Base-by-base conservation (phyloP, 1,140 invertebrate genomes). In the Zaprionus vittiger region DNA sequence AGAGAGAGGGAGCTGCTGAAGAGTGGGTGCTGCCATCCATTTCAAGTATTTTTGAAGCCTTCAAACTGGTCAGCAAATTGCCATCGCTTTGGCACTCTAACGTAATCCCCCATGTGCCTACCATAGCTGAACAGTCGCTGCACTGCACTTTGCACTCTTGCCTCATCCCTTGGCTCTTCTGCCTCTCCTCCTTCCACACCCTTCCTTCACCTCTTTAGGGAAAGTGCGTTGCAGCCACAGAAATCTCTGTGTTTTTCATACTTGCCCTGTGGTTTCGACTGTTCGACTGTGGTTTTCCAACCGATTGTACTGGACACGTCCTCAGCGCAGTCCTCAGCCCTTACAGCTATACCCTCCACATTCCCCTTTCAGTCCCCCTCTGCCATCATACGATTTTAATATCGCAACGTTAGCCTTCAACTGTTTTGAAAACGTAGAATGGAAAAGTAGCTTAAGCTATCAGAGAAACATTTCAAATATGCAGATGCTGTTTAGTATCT, bases 161-260 rank as follows among this genome's bases (percentile, higher is more conserved):
- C 14, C 54, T 15, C 20, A 17, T 4, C 47, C 20, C 47, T 22
- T 20, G 0, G 7, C 11, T 20, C 11, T 20, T 14, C 11, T 22
- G 4, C 20, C 14, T 4, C 20, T 17, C n/a, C n/a, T 6, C 15
- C 6, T 9, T 17, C 15, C 41, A 34, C 28, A 7, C 28, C 7
- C 28, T n/a, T 14, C 38, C 5, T 41, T 41, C 38, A 41, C 5
- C n/a, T 17, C 37, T 34, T 31, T 47, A 7, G n/a, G n/a, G 41
- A n/a, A 20, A 47, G n/a, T 47, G 41, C 41, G 41, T 47, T 17
- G n/a, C n/a, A 17, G 62, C 62, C 62, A 31, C 49, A 65, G 49
- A 65, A 14, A 52, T 52, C 20, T 55, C 52, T 65, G 62, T 34
- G 62, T 65, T 65, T 65, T 65, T 65, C 62, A 17, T 55, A 55